Percentiles rank a stretch among this genome's conserved stretches.
Conservation (phyloP, 1,140 invertebrate genomes). For the Philaenus spumarius region DNA sequence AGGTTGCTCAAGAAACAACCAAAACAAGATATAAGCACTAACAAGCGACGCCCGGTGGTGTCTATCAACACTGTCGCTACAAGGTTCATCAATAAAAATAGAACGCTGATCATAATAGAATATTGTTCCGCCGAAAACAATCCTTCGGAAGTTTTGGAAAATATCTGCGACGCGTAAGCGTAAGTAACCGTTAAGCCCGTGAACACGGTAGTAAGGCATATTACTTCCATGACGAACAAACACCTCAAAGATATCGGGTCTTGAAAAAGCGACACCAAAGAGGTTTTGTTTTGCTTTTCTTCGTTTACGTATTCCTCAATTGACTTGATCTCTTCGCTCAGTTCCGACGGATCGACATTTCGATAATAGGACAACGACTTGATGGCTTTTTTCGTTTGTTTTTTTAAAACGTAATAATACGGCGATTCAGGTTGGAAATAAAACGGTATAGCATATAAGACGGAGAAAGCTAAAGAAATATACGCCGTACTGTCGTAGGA, state of each 20-base stretch:
- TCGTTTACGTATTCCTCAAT: not conserved
- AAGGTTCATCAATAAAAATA: not conserved
- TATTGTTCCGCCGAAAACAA: not conserved
- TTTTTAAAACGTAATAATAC: slow-evolving; percentile 54
- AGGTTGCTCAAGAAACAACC: slow-evolving; percentile 1
- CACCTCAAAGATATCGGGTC: slow-evolving; percentile 1
- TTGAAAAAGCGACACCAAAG: not conserved
- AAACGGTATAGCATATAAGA: slow-evolving; percentile 32
- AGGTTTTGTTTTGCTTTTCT: not conserved
- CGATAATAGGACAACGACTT: slow-evolving; percentile 58
- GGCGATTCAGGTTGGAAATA: slow-evolving; percentile 66
- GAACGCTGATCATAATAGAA: not conserved
- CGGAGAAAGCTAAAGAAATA: slow-evolving; percentile 19
- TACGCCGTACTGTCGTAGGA: not conserved
- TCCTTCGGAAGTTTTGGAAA: not conserved
- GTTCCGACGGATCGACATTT: slow-evolving; percentile 23
- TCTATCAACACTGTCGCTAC: slow-evolving; percentile 1
- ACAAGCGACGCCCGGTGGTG: not conserved
- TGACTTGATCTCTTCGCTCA: not conserved
- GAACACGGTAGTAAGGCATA: not conserved
- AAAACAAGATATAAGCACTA: slow-evolving; percentile 1
- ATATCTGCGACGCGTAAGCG: slow-evolving; percentile 10
- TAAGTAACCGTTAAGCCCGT: not conserved
- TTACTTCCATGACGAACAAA: not conserved
- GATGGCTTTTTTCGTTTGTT: slow-evolving; percentile 53